Base-by-base conservation (phyloP, 2,113 vertebrate genomes). In the Dolichallabes microphthalmus region DNA sequence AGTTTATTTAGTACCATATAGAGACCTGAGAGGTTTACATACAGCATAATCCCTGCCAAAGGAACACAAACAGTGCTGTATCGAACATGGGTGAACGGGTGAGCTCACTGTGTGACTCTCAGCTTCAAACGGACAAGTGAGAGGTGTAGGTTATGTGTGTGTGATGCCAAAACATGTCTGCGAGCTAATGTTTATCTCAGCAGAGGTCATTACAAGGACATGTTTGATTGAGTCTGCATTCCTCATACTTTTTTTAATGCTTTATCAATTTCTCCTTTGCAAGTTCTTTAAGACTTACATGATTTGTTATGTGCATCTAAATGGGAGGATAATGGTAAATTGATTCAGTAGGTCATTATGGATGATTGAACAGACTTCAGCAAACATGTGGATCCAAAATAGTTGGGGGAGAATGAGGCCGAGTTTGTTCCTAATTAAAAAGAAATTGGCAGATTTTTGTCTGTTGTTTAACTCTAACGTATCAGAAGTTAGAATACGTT, bases 231-330 rank as follows among this genome's bases (percentile, higher is more conserved):
- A 19, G 22, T 45, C 4, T 74, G 32, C 32, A 27, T 74, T 74
- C 35, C 32, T 73, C 55, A 27, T 50, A 6, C 22, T 0, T 68
- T 39, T 69, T 57, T 68, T 25, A 17, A 53, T 57, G 27, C 13
- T 82, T 82, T 71, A 53, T 82, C 45, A 57, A 32, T 79, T 60
- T 78, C n/a, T 76, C 50, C 50, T 76, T 76, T 55, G n/a, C 52
- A 55, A 3, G n/a, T 30, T 76, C 10, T 79, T 78, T 14, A 58
- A 78, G 58, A 78, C 58, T 78, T 35, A 30, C 30, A 35, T 60
- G 10, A 60, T 35, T 79, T 79, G 53, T 77, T 78, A 78, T 55
- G 30, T 79, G 55, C 11, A 22, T 22, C 14, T 35, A 60, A 58
- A 39, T 79, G 17, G 30, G 35, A 14, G 20, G 30, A 60, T 79